Percentiles rank a stretch among this genome's conserved stretches.
These are phyloP conservation scores for Chanos chanos DNA, from an alignment of 2,797 vertebrate species.

Conservation along the genomic window DNA sequence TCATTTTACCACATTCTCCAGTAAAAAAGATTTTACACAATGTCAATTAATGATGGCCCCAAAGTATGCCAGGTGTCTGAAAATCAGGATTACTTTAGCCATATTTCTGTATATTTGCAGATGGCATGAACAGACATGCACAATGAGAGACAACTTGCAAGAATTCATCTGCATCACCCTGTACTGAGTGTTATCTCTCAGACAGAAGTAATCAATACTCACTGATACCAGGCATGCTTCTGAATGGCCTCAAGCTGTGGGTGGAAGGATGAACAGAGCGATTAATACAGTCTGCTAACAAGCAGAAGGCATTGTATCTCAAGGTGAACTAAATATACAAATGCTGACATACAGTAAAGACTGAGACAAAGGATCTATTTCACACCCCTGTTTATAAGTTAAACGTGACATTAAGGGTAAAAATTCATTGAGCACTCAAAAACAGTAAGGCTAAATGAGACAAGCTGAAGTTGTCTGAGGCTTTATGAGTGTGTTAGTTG, in stretches of 20 bases:
- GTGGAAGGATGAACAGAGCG: constrained; percentile 38
- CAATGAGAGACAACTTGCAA: constrained; percentile 13
- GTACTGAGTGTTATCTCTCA: constrained; percentile 5
- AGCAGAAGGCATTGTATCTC: constrained; percentile 55
- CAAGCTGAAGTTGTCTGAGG: too few relatives aligned
- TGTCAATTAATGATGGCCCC: too few relatives aligned
- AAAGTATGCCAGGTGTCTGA: too few relatives aligned
- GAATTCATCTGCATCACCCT: constrained; percentile 11
- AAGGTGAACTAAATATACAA: constrained; percentile 36
- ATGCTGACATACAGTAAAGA: not conserved
- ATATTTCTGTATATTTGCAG: too few relatives aligned
- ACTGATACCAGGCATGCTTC: constrained; percentile 93
- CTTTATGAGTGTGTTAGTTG: too few relatives aligned
- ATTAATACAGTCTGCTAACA: constrained; percentile 54
- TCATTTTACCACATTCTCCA: not conserved
- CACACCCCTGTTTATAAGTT: not conserved
- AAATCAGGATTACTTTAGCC: too few relatives aligned
- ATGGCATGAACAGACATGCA: not conserved
- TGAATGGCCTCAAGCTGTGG: constrained; percentile 88
- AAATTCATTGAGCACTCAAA: too few relatives aligned
- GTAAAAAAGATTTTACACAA: too few relatives aligned
- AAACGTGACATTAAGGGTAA: too few relatives aligned
- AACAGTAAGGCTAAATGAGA: too few relatives aligned
- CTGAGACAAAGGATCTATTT: not conserved
- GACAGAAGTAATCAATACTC: constrained; percentile 65